Evolutionary conservation across 2,888 invertebrate genomes (phyloP), one percentile per base, ranked within the genome.

Genomic region (Galerucella nymphaeae): DNA sequence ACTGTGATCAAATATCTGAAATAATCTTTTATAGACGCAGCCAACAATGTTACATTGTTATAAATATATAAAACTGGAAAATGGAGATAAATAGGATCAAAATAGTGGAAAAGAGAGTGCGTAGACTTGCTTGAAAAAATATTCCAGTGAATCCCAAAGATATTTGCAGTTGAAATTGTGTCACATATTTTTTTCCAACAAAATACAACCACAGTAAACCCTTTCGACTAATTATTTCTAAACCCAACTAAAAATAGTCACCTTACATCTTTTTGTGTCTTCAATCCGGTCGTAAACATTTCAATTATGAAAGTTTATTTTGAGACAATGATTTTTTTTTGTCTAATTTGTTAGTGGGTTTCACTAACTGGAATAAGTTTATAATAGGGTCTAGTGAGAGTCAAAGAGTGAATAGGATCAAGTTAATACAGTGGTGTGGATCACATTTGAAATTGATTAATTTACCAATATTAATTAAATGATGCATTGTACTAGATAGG

Each of bases 291-390:
- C n/a, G 53, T 58, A 72, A 74, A 74, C 69, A 70, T 76, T 72
- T 74, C 72, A 70, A 68, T 70, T 72, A 70, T 70, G 57, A 68
- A 76, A 74, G 70, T 72, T 74, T 64, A 45, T 63, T 61, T 69
- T 59, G 20, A 66, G 71, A 66, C 70, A 71, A 73, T 67, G 74
- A 70, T 42, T 74, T 75, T 74, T 73, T 73, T 76, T 71, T n/a
- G n/a, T 68, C 59, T 50, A 71, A 67, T 66, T 63, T 55, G 66
- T 57, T 66, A 75, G 69, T 71, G 71, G 67, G 48, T 70, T 65
- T 74, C 65, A 69, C 74, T 72, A 76, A 76, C 75, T 70, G 71
- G 71, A 72, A 74, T 76, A 75, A 75, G 76, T 73, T 42, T 66
- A 76, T 74, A 76, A 76, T 75, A 72, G 75, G 74, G 66, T 70